Evolutionary conservation across 37 sponge, comb jelly and placozoan species (phyloP), one percentile per base, ranked within the genome.

Genomic region (Agelas oroides): DNA sequence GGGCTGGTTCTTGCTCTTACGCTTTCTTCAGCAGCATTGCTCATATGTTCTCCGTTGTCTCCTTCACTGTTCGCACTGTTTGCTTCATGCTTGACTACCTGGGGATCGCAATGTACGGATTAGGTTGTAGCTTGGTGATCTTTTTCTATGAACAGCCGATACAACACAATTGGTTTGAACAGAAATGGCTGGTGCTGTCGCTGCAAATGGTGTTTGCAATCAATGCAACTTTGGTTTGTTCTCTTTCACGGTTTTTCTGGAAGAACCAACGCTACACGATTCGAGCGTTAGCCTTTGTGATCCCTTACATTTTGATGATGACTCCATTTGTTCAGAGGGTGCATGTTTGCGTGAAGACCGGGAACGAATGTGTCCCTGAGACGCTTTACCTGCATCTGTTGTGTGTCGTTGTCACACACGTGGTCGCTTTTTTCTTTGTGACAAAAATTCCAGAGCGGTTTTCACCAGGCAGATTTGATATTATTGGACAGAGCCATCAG

Each of bases 381-480:
- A 81, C 86, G 0, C 67, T 87, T 5, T 11, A 25, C 16, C 62
- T 65, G 0, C 83, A 91, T 27, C 0, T 81, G 1, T 2, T 75
- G 0, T 13, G 52, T 0, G 35, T 65, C n/a, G 13, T 86, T 0
- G 30, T 88, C 3, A 70, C 73, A 15, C 25, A 77, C 2, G 0
- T 82, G 11, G 34, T 84, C 0, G 59, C 63, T 12, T 89, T 97
- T 59, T 89, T 93, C 78, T 92, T 93, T 78, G 88, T 86, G 0
- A 82, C 86, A n/a, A 95, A 91, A 61, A 64, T 97, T 18, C 98
- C 98, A 0, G 98, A 97, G 66, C 73, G 91, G 2, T 71, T 95
- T 5, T 62, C 64, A 0, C 98, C 98, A 19, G 94, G 96, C 34
- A 84, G 39, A 59, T 97, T 93, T 73, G 94, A 97, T 65, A 57